Percentiles rank a stretch among this genome's conserved stretches.
Evolutionary conservation across 1,140 invertebrate genomes (phyloP).

Genomic region (Lutraria rhynchaena): DNA sequence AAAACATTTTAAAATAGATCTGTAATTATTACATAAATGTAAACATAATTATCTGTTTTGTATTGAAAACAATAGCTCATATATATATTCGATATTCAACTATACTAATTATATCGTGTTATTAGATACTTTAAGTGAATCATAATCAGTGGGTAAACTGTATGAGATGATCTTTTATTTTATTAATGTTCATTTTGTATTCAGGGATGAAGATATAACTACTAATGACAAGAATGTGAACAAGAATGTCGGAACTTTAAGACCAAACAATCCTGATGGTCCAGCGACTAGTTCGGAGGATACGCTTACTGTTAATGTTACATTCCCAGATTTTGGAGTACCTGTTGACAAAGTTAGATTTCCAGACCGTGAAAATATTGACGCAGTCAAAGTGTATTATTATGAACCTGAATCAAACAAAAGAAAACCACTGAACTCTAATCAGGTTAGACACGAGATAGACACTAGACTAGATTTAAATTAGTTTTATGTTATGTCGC

Average conservation of each 20-base stretch:
- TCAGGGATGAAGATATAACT: slow-evolving; percentile 42
- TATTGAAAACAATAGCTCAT: neutral
- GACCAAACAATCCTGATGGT: slow-evolving; percentile 24
- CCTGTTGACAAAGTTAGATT: slow-evolving; percentile 24
- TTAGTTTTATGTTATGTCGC: too few relatives aligned
- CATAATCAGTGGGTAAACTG: too few relatives aligned
- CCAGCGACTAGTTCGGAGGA: slow-evolving; percentile 2
- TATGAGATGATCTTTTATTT: too few relatives aligned
- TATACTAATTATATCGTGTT: too few relatives aligned
- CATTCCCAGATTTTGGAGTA: slow-evolving; percentile 29
- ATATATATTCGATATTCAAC: neutral
- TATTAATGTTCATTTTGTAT: neutral
- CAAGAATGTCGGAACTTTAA: slow-evolving; percentile 9
- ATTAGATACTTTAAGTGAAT: too few relatives aligned
- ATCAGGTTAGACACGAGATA: slow-evolving; percentile 4
- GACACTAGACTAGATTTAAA: too few relatives aligned
- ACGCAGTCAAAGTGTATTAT: slow-evolving; percentile 23
- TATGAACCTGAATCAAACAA: neutral
- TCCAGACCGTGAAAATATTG: slow-evolving; percentile 35
- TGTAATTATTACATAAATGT: too few relatives aligned
- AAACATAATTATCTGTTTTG: too few relatives aligned
- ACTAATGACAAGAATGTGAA: slow-evolving; percentile 49
- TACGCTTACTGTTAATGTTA: slow-evolving; percentile 16
- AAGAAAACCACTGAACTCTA: slow-evolving; percentile 18
- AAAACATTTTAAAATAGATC: too few relatives aligned